Evolutionary conservation across 2,888 invertebrate species (phyloP).

Genomic region (Leucophenga maculata): DNA sequence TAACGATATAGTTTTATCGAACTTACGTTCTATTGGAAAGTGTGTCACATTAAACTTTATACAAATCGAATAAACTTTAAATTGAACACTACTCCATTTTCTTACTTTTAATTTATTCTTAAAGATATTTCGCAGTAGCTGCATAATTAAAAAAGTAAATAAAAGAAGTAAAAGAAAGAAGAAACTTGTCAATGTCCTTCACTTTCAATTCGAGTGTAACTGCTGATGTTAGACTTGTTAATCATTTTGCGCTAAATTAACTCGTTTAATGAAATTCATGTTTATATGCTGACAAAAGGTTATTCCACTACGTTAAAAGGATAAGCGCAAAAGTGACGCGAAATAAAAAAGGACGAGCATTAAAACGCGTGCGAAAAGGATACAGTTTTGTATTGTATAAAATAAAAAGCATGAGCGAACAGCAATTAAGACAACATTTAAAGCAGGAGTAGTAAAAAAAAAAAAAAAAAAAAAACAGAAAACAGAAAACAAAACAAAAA

Average conservation of each 20-base stretch:
- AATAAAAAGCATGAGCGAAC: background rate
- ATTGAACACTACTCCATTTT: too few species aligned
- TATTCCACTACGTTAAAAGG: background rate
- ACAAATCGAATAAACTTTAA: too few species aligned
- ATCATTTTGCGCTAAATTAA: constrained; percentile 60
- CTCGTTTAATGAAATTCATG: constrained; percentile 54
- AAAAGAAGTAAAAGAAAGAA: background rate
- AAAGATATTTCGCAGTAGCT: too few species aligned
- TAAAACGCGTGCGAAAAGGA: background rate
- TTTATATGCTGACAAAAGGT: constrained; percentile 28
- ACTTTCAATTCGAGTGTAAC: background rate
- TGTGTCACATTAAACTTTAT: too few species aligned
- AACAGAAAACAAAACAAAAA: too few species aligned
- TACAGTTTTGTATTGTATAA: background rate
- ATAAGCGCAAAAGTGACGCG: background rate
- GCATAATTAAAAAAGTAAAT: too few species aligned
- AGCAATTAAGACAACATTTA: constrained; percentile 22
- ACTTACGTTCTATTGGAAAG: too few species aligned
- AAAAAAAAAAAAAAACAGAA: background rate
- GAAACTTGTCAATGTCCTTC: background rate
- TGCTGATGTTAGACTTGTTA: constrained; percentile 38
- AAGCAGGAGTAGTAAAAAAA: background rate
- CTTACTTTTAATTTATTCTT: too few species aligned
- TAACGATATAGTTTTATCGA: too few species aligned
- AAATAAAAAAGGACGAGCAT: background rate